These are phyloP conservation scores for Atlantisia rogersi DNA, from an alignment of 2,113 vertebrate species.

Conservation along the genomic window DNA sequence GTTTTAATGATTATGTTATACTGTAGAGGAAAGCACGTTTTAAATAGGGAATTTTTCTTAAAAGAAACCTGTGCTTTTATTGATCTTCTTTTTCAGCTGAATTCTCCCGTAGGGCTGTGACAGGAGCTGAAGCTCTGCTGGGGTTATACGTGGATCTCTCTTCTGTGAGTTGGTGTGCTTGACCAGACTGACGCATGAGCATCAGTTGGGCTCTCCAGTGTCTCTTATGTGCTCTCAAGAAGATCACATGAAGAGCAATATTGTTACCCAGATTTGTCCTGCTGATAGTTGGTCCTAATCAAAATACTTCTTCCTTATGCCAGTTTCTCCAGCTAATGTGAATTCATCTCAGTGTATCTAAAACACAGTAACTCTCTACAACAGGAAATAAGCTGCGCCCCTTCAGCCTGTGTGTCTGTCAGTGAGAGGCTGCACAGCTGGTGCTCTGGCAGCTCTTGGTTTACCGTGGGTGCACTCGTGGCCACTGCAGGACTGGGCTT, in stretches of 20 bases:
- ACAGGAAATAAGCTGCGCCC: rapidly evolving
- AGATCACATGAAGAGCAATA: background rate
- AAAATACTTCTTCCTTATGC: background rate
- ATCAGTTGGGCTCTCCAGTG: background rate
- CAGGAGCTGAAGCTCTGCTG: background rate
- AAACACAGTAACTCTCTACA: background rate
- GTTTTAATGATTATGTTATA: background rate
- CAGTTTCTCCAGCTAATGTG: background rate
- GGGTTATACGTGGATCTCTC: background rate
- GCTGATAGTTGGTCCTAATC: background rate
- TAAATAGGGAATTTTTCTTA: background rate
- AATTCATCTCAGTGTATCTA: rapidly evolving
- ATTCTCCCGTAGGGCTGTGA: background rate
- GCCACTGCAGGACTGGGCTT: background rate
- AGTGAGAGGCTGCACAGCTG: rapidly evolving
- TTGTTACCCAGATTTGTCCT: background rate
- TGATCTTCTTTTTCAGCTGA: background rate
- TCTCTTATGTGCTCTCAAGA: background rate
- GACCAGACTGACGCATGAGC: background rate
- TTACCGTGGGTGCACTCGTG: rapidly evolving
- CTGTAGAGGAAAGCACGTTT: background rate
- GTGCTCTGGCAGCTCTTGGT: background rate
- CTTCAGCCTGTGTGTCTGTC: rapidly evolving
- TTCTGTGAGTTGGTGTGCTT: background rate
- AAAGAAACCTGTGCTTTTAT: background rate